These are phyloP conservation scores for Polypedilum vanderplanki DNA, from an alignment of 1,140 invertebrate genomes.

Conservation along the genomic window DNA sequence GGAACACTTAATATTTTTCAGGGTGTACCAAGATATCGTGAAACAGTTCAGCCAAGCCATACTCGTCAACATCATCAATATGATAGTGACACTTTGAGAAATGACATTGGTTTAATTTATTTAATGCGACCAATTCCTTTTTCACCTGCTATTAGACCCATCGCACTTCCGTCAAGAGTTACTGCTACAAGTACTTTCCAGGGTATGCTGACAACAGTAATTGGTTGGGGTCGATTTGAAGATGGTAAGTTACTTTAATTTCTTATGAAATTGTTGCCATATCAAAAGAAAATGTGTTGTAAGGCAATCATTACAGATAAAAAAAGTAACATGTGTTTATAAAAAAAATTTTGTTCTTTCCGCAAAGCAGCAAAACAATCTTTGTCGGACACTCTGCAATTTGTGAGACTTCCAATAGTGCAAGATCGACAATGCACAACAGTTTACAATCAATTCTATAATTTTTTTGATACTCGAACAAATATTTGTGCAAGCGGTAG, in stretches of 20 bases:
- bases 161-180: neutral
- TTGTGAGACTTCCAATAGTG: neutral
- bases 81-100: neutral
- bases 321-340: neutral
- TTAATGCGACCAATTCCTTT: neutral
- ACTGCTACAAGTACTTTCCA: neutral
- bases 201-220: neutral
- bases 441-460: neutral
- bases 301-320: neutral
- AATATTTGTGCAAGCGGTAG: neutral
- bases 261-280: neutral
- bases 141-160: neutral
- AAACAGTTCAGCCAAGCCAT: neutral
- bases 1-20: neutral
- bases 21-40: neutral
- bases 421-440: neutral
- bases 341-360: neutral
- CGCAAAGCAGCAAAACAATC: neutral
- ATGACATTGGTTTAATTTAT: neutral
- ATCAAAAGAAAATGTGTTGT: neutral
- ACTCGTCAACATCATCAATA: neutral
- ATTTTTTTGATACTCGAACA: neutral
- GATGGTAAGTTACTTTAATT: neutral
- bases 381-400: neutral
- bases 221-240: neutral